Evolutionary conservation across 2,888 invertebrate genomes (phyloP).

Genomic region (Isoperla grammatica): DNA sequence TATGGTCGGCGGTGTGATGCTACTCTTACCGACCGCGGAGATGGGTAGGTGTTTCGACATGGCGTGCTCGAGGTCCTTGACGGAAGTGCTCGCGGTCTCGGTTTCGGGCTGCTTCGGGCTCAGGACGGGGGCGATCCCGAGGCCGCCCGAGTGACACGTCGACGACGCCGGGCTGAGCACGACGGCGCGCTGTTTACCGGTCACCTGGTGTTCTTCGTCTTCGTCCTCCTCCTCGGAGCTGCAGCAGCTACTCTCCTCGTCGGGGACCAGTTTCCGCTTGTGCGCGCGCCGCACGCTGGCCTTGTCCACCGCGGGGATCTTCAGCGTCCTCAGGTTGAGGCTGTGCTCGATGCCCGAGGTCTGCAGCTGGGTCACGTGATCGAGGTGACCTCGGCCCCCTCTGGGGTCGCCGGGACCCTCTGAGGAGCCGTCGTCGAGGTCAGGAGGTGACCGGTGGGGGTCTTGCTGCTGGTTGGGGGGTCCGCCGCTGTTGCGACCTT

Average conservation of each 20-base stretch:
- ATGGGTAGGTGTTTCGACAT: slow-evolving; percentile 91
- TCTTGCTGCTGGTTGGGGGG: slow-evolving; percentile 37
- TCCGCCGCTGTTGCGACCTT: slow-evolving; percentile 44
- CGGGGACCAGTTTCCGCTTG: slow-evolving; percentile 53
- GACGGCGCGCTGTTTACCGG: slow-evolving; percentile 39
- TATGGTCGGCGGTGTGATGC: slow-evolving; percentile 43
- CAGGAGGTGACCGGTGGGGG: slow-evolving; percentile 45
- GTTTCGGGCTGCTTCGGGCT: slow-evolving; percentile 44
- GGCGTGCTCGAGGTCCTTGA: slow-evolving; percentile 90
- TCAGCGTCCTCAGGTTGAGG: slow-evolving; percentile 41
- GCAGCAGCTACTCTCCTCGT: slow-evolving; percentile 44
- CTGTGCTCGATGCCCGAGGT: slow-evolving; percentile 42
- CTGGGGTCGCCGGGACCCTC: slow-evolving; percentile 50
- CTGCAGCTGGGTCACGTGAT: slow-evolving; percentile 48
- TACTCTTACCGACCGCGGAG: slow-evolving; percentile 46
- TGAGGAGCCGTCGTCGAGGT: slow-evolving; percentile 46
- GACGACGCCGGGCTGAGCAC: slow-evolving; percentile 57
- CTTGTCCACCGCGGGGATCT: slow-evolving; percentile 26
- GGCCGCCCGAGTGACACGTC: slow-evolving; percentile 52
- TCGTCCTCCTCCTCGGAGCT: slow-evolving; percentile 50
- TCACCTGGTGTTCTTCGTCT: slow-evolving; percentile 41
- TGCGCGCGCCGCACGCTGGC: slow-evolving; percentile 44
- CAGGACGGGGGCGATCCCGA: slow-evolving; percentile 27
- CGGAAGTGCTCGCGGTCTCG: slow-evolving; percentile 49
- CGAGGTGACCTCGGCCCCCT: slow-evolving; percentile 49